phyloP scores from a whole-genome alignment of 2,113 vertebrate genomes.

The Mus pahari region DNA sequence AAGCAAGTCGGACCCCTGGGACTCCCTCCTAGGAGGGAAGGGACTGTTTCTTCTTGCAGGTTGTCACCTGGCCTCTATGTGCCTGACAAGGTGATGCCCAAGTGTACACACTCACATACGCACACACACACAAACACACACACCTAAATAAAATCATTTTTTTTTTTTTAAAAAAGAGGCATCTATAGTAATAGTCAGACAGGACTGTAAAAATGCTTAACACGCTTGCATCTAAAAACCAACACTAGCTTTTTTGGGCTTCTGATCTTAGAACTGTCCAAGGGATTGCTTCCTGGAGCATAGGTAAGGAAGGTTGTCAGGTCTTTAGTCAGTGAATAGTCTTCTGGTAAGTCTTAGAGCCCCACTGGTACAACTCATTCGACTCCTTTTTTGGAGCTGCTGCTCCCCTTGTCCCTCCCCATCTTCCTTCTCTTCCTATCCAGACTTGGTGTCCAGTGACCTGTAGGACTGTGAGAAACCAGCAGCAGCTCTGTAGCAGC shows the following conservation, averaged over 20 bases:
- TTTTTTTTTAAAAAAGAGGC: not conserved
- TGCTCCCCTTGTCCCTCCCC: accelerated
- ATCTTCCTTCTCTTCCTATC: not conserved
- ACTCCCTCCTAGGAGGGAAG: not conserved
- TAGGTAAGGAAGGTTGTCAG: not conserved
- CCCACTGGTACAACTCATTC: not conserved
- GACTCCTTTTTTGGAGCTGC: not conserved
- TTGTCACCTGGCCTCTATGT: not conserved
- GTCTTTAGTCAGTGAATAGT: not conserved
- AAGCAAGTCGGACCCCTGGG: not conserved
- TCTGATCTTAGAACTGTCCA: not conserved
- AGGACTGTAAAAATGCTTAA: not conserved
- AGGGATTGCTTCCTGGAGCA: not conserved
- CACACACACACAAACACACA: not conserved
- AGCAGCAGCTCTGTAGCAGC: not conserved
- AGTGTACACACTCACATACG: not conserved
- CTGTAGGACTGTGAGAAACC: not conserved
- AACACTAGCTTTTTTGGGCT: not conserved
- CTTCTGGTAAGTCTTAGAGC: not conserved
- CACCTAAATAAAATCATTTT: not conserved
- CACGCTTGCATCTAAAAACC: too few relatives aligned
- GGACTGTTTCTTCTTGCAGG: too few relatives aligned
- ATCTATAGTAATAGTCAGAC: not conserved
- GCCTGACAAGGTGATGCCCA: too few relatives aligned
- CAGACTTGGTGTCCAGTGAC: not conserved